Base-by-base conservation (phyloP, 2,113 vertebrate genomes). In the Vimba vimba region DNA sequence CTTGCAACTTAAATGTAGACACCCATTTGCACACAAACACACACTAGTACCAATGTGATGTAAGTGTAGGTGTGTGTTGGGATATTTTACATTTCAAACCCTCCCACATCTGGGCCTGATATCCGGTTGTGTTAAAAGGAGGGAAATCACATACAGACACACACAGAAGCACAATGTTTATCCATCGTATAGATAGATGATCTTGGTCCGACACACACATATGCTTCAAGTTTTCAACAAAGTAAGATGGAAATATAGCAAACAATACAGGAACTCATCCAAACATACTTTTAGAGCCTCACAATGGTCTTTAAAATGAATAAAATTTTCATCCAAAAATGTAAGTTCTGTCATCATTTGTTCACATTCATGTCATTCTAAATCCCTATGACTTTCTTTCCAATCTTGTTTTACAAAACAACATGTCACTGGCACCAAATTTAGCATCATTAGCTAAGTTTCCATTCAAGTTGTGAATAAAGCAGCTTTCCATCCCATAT, bases 61-160 rank as follows among this genome's bases (percentile, higher is more conserved):
- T 25, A 13, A 57, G 60, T 47, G 47, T 64, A 60, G 13, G 62
- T 83, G 39, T 78, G 27, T 74, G 45, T 21, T 15, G 15, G 23
- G 66, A 19, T 19, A 21, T 39, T 71, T 25, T 47, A 73, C 47
- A 45, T 13, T 66, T 79, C 33, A 68, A 74, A 84, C 85, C 79
- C 89, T 88, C 90, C 87, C 89, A 94, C 94, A 94, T 94, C 93
- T 95, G 94, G 93, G 93, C 91, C 83, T 94, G 90, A 95, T 94
- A 92, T 94, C 93, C 91, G 88, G n/a, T 90, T 89, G 92, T 92
- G 92, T 50, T 84, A 39, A 39, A 69, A 19, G 33, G 4, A 71
- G 9, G 39, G 9, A 71, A 39, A 71, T 43, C 68, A 25, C 66
- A 66, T 43, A 57, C 52, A 81, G 6, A 81, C 55, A 81, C 23